phyloP scores from a whole-genome alignment of 2,113 vertebrate genomes.

The Mesitornis unicolor region DNA sequence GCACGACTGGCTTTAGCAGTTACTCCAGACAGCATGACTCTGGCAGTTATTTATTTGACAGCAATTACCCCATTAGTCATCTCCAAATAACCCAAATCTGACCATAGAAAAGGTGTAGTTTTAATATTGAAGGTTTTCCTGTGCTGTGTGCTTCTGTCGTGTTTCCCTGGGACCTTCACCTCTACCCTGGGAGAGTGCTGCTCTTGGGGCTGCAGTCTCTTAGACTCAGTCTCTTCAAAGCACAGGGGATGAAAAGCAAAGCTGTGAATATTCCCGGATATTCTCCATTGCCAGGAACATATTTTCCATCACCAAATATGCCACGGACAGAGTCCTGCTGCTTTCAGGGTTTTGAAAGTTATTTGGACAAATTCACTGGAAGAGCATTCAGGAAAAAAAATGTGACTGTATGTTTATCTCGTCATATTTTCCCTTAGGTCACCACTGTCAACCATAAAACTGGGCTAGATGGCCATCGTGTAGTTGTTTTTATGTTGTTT shows the following conservation, averaged over 20 bases:
- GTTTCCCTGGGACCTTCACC: background rate
- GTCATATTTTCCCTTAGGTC: conserved; percentile 40
- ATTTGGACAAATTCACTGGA: conserved; percentile 15
- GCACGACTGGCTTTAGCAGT: background rate
- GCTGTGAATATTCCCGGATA: background rate
- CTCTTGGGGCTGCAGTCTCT: background rate
- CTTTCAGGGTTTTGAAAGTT: conserved; percentile 12
- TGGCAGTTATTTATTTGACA: background rate
- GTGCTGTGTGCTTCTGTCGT: background rate
- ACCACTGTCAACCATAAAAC: background rate
- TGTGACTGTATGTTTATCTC: conserved; percentile 24
- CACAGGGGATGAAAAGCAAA: background rate
- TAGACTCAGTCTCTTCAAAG: background rate
- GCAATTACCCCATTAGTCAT: background rate
- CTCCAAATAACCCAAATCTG: background rate
- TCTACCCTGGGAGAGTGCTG: background rate
- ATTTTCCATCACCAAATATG: conserved; percentile 13
- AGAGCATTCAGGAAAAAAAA: conserved; percentile 47
- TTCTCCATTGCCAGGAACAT: background rate
- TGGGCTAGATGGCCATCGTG: background rate
- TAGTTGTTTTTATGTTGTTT: background rate
- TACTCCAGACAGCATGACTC: background rate
- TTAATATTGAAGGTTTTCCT: background rate
- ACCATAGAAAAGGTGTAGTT: background rate
- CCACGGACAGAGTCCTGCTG: background rate